These are phyloP conservation scores for Hydroisotoma schaefferi DNA, from an alignment of 2,888 invertebrate genomes.

Conservation along the genomic window DNA sequence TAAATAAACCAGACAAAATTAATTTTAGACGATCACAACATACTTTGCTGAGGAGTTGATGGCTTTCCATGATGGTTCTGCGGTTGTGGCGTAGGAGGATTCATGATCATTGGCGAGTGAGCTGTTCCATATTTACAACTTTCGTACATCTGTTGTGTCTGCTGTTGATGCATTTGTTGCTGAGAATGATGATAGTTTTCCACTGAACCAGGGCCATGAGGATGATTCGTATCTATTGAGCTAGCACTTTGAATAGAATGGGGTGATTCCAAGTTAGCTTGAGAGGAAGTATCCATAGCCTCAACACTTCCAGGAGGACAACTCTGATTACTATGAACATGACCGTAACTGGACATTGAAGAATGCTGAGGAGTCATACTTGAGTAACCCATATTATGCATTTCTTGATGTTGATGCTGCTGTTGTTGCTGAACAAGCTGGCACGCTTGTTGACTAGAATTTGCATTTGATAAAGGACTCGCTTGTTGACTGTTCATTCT, in stretches of 20 bases:
- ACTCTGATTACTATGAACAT: slow-evolving; percentile 47
- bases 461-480: background rate
- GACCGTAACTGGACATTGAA: slow-evolving; percentile 29
- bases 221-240: slow-evolving; percentile 39
- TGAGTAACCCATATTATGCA: slow-evolving; percentile 47
- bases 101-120: slow-evolving; percentile 46
- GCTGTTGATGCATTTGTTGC: slow-evolving; percentile 32
- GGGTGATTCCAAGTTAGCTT: slow-evolving; percentile 46
- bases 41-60: slow-evolving; percentile 44
- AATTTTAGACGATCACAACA: slow-evolving; percentile 20
- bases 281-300: slow-evolving; percentile 37
- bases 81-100: slow-evolving; percentile 45
- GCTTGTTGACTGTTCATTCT: slow-evolving; percentile 8
- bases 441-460: slow-evolving; percentile 16
- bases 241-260: slow-evolving; percentile 44
- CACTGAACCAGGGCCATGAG: slow-evolving; percentile 42
- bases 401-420: slow-evolving; percentile 36
- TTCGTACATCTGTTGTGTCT: slow-evolving; percentile 30
- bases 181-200: slow-evolving; percentile 40
- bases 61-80: slow-evolving; percentile 26
- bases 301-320: slow-evolving; percentile 48
- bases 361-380: slow-evolving; percentile 37
- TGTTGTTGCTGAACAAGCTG: slow-evolving; percentile 36
- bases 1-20: no score
- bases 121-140: slow-evolving; percentile 36